Evolutionary conservation across 2,113 vertebrate genomes (phyloP).

Genomic region (Malurus melanocephalus): DNA sequence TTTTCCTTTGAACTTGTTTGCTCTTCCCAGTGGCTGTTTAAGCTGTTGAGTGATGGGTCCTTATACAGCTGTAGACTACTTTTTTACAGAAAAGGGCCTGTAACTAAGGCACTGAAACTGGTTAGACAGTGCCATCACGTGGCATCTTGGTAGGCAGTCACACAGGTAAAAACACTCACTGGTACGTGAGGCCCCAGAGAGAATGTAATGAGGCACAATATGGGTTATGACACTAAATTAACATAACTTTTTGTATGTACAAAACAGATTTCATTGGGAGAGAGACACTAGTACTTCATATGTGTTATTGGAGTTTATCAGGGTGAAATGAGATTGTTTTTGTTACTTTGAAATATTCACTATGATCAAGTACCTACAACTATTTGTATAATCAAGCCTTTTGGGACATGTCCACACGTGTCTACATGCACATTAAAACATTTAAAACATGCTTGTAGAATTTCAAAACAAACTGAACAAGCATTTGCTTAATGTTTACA

Average conservation of each 20-base stretch:
- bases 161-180: neutral
- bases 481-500: neutral
- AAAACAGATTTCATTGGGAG: neutral
- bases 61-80: neutral
- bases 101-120: neutral
- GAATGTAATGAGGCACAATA: fast-evolving
- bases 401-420: fast-evolving
- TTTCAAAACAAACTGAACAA: neutral
- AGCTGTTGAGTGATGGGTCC: neutral
- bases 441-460: neutral
- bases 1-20: neutral
- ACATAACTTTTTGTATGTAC: neutral
- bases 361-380: neutral
- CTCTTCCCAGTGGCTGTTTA: neutral
- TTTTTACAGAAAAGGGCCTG: neutral
- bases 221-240: neutral
- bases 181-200: neutral
- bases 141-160: neutral
- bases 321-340: neutral
- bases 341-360: no score
- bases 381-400: neutral
- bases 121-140: neutral
- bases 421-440: fast-evolving
- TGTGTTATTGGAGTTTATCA: neutral
- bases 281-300: neutral